Evolutionary conservation across 2,113 vertebrate genomes (phyloP), one percentile per base, ranked within the genome.

Genomic region (Phoxinus phoxinus): DNA sequence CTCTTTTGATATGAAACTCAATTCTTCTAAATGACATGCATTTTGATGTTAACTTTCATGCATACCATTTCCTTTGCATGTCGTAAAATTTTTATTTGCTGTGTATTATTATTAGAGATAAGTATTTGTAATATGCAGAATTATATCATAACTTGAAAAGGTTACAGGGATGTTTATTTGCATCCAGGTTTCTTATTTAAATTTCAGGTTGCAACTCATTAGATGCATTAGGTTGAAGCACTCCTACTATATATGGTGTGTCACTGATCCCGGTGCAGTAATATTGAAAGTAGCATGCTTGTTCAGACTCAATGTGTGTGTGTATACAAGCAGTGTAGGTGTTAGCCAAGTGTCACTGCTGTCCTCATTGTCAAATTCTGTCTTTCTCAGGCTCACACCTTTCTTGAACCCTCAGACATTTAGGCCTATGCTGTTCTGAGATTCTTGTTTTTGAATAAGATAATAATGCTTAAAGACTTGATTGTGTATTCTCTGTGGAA

Each of bases 281-380:
- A 88, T 78, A 75, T 85, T 27, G 84, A 83, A 61, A n/a, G 56
- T 85, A 13, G 58, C 65, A 63, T 32, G 44, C 73, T 87, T 90
- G 84, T 85, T 85, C 67, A 51, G 87, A 83, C 87, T 86, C 86
- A 84, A 89, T 67, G 30, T 78, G 83, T 82, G 69, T 92, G 86
- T 93, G 93, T 94, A 93, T 93, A 94, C 92, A 93, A 91, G 91
- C 90, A 87, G 79, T 65, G 82, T 79, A 89, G 90, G 91, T 92
- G 93, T 92, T 92, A 92, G 90, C 90, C 89, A 89, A 89, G 89
- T 93, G 92, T 93, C 92, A 91, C 81, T 23, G 88, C 13, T 63
- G 76, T 67, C 77, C 86, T 88, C 87, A 83, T 89, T 87, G 85
- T 73, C 77, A 72, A 78, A 51, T 51, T 48, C 30, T 41, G 10